These are phyloP conservation scores for Drosophila teissieri DNA, from an alignment of 1,140 invertebrate genomes.

Conservation along the genomic window DNA sequence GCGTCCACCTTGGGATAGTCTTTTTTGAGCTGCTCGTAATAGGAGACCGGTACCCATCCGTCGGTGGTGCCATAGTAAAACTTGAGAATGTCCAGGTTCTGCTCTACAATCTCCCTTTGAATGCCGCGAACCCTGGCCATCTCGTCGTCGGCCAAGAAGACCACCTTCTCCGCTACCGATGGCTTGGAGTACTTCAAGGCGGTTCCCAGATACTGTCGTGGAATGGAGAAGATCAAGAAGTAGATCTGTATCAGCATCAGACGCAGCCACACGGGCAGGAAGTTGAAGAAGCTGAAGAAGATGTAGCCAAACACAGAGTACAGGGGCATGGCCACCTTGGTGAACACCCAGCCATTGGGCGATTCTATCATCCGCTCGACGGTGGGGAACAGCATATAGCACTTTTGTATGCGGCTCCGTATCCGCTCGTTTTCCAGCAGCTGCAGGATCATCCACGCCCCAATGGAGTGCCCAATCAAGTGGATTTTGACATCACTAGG, in stretches of 20 bases:
- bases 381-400: constrained; percentile 92
- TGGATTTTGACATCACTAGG: constrained; percentile 89
- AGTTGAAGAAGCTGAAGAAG: constrained; percentile 80
- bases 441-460: constrained; percentile 91
- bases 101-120: constrained; percentile 86
- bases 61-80: constrained; percentile 92
- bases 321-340: constrained; percentile 82
- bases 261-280: constrained; percentile 86
- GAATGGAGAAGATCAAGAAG: constrained; percentile 85
- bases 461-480: constrained; percentile 94
- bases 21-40: constrained; percentile 87
- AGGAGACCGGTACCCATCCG: constrained; percentile 90
- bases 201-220: constrained; percentile 81
- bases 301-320: constrained; percentile 77
- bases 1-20: constrained; percentile 88
- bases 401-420: constrained; percentile 85
- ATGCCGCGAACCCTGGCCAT: constrained; percentile 87
- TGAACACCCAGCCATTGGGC: constrained; percentile 88
- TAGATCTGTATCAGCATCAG: constrained; percentile 85
- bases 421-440: constrained; percentile 87
- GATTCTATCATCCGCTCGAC: constrained; percentile 91
- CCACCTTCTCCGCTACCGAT: constrained; percentile 85
- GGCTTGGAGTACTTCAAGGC: constrained; percentile 86
- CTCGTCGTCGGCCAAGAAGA: constrained; percentile 88
- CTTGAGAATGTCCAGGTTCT: constrained; percentile 87